Evolutionary conservation across 1,140 invertebrate species (phyloP).

Genomic region (Drosophila cardini): DNA sequence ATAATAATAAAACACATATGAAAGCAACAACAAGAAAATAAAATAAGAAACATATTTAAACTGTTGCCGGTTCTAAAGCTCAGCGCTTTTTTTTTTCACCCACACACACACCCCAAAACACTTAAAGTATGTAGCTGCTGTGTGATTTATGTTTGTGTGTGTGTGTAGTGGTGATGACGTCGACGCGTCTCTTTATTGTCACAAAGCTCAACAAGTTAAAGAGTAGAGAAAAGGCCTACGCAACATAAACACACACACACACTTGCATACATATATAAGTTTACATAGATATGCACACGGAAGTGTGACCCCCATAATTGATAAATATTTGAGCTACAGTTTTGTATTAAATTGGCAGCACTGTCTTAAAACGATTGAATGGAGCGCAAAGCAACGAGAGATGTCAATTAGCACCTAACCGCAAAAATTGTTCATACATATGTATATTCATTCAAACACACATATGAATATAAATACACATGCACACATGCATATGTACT

Average conservation of each 20-base stretch:
- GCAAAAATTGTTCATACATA: constrained; percentile 45
- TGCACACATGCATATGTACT: constrained; percentile 6
- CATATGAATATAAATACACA: constrained; percentile 25
- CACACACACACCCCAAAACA: constrained; percentile 21
- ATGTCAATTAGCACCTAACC: constrained; percentile 74
- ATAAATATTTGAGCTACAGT: constrained; percentile 54
- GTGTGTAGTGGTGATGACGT: constrained; percentile 30
- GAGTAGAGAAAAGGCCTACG: constrained; percentile 31
- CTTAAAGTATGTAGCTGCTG: neutral
- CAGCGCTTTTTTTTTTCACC: constrained; percentile 36
- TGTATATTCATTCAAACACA: constrained; percentile 11
- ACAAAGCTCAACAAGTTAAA: constrained; percentile 51
- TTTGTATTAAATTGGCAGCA: constrained; percentile 56
- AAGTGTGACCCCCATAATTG: constrained; percentile 38
- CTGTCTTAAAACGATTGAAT: constrained; percentile 28
- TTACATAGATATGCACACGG: constrained; percentile 43
- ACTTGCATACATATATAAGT: constrained; percentile 5
- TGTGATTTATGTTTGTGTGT: neutral
- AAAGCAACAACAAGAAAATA: constrained; percentile 12
- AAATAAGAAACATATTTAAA: constrained; percentile 66
- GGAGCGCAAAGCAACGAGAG: constrained; percentile 45
- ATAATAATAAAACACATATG: neutral
- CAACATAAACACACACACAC: constrained; percentile 8
- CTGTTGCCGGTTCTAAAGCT: constrained; percentile 64
- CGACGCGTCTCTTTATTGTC: constrained; percentile 49